phyloP scores from a whole-genome alignment of 2,113 vertebrate species.

The Daboia siamensis region DNA sequence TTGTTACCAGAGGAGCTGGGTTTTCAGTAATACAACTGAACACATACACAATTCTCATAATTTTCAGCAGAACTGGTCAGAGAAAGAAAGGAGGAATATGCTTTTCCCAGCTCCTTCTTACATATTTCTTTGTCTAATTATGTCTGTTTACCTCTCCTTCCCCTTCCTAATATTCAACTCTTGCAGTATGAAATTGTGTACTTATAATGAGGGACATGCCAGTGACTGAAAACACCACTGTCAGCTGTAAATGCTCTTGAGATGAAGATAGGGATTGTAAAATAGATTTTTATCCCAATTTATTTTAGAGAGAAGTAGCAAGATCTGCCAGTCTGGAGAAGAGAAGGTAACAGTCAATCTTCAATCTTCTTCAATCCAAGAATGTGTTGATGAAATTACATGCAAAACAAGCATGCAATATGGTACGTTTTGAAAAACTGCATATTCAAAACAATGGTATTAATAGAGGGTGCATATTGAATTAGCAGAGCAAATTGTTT shows the following conservation, averaged over 20 bases:
- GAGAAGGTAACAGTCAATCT: background rate
- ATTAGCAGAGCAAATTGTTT: background rate
- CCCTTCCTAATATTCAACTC: background rate
- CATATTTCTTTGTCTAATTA: background rate
- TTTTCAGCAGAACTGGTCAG: background rate
- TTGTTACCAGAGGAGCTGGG: background rate
- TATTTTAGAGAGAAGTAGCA: background rate
- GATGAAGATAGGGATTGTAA: background rate
- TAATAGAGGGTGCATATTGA: background rate
- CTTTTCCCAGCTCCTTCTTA: background rate
- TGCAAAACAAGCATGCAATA: background rate
- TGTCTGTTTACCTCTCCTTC: background rate
- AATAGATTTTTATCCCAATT: background rate
- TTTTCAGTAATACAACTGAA: background rate
- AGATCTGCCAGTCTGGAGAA: background rate
- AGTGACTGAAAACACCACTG: background rate
- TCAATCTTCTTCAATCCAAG: background rate
- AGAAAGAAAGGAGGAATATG: background rate
- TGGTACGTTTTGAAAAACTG: background rate
- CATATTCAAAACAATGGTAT: background rate
- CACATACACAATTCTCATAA: background rate
- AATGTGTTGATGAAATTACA: background rate
- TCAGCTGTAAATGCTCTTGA: background rate
- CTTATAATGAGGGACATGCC: background rate
- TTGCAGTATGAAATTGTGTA: background rate